phyloP scores from a whole-genome alignment of 1,140 invertebrate species.

The Diuraphis noxia region DNA sequence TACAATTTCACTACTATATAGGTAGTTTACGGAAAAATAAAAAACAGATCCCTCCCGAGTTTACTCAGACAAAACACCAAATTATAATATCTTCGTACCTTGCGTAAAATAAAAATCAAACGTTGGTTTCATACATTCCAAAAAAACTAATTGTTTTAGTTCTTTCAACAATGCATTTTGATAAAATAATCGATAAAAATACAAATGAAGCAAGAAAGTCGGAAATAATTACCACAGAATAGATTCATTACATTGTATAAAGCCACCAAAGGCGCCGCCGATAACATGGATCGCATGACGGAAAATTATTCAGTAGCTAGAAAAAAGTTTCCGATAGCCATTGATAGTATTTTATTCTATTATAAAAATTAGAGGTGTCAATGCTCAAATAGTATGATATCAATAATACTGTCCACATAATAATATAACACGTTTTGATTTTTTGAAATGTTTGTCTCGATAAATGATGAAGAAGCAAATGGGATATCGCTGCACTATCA shows the following conservation, averaged over 20 bases:
- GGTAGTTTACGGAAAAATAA: slow-evolving; percentile 55
- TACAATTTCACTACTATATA: slow-evolving; percentile 54
- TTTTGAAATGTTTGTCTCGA: too few relatives aligned
- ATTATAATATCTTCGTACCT: too few relatives aligned
- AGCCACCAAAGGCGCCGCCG: slow-evolving; percentile 61
- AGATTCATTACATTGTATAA: slow-evolving; percentile 61
- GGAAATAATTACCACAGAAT: too few relatives aligned
- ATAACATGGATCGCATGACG: slow-evolving; percentile 59
- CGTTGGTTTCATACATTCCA: background rate
- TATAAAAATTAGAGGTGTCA: slow-evolving; percentile 55
- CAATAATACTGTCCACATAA: too few relatives aligned
- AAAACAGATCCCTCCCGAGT: slow-evolving; percentile 54
- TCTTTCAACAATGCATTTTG: slow-evolving; percentile 55
- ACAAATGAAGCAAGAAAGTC: slow-evolving; percentile 55
- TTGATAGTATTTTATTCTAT: slow-evolving; percentile 57
- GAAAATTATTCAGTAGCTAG: slow-evolving; percentile 40
- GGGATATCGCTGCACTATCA: too few relatives aligned
- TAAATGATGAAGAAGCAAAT: too few relatives aligned
- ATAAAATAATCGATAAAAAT: background rate
- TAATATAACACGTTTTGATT: too few relatives aligned
- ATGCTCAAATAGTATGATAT: background rate
- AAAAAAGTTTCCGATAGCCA: slow-evolving; percentile 58
- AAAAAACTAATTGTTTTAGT: slow-evolving; percentile 59
- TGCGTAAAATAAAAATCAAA: too few relatives aligned
- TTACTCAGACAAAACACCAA: slow-evolving; percentile 10